Evolutionary conservation across 23 tunicate species (phyloP).

Genomic region (Phallusia fumigata): DNA sequence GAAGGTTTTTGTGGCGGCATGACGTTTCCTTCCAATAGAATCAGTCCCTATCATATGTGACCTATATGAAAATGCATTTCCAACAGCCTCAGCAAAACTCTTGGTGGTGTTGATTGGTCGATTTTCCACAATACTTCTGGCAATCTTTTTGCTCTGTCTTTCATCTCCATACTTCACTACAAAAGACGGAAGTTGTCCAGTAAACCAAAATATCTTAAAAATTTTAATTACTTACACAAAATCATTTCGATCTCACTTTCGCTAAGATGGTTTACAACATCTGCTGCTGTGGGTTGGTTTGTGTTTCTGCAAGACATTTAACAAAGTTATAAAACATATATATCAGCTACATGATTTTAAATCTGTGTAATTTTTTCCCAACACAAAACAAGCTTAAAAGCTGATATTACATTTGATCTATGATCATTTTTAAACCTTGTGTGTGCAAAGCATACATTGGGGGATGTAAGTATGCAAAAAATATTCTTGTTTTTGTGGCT

Average conservation of each 20-base stretch:
- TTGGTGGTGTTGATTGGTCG: conserved; percentile 63
- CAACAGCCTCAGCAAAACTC: conserved; percentile 52
- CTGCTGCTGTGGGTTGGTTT: conserved; percentile 65
- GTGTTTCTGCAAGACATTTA: conserved; percentile 19
- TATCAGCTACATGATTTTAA: too few species aligned
- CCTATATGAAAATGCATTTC: conserved; percentile 34
- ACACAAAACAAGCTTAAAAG: too few species aligned
- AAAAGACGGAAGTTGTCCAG: not conserved
- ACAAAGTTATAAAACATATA: too few species aligned
- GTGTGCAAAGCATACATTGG: too few species aligned
- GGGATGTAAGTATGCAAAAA: too few species aligned
- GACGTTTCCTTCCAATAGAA: conserved; percentile 61
- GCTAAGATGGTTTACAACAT: conserved; percentile 70
- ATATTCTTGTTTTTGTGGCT: too few species aligned
- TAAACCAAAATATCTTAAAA: not conserved
- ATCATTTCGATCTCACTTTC: conserved; percentile 47
- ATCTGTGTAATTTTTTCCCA: too few species aligned
- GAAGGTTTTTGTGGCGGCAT: conserved; percentile 84
- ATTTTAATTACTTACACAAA: conserved; percentile 40
- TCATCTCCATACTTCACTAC: conserved; percentile 84
- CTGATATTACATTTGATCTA: too few species aligned
- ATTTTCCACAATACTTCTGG: conserved; percentile 50
- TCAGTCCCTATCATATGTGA: conserved; percentile 34
- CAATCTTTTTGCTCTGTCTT: conserved; percentile 38
- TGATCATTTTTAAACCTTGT: too few species aligned